Percentiles rank a stretch among this genome's conserved stretches.
Conservation (phyloP, 2,888 invertebrate species). For the Neocrepidodera transversa region DNA sequence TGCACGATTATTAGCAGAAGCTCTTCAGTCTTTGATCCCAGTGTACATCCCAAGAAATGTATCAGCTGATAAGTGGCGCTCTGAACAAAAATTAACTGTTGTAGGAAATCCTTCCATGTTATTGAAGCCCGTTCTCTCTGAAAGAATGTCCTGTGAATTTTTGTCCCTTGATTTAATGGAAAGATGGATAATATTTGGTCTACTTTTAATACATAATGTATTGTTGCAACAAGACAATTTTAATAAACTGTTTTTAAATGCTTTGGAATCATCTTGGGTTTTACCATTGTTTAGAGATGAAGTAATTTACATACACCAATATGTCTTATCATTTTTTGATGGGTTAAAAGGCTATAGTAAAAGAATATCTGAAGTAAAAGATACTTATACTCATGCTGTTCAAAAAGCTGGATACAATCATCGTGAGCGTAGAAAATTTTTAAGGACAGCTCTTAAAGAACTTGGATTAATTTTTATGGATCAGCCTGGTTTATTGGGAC, state of each 20-base stretch:
- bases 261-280: conserved; percentile 93
- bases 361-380: conserved; percentile 93
- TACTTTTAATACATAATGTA: conserved; percentile 88
- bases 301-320: conserved; percentile 93
- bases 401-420: conserved; percentile 92
- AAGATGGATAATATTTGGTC: conserved; percentile 96
- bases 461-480: conserved; percentile 94
- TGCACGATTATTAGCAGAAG: conserved; percentile 83
- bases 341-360: conserved; percentile 94
- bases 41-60: conserved; percentile 91
- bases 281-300: conserved; percentile 95
- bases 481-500: conserved; percentile 96
- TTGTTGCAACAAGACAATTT: conserved; percentile 77
- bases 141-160: conserved; percentile 97
- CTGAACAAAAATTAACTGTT: conserved; percentile 90
- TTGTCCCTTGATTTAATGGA: conserved; percentile 95
- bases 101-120: conserved; percentile 95
- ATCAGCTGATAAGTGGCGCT: conserved; percentile 92
- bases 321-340: conserved; percentile 92
- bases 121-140: conserved; percentile 92
- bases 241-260: conserved; percentile 89
- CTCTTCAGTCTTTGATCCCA: conserved; percentile 85
- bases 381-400: conserved; percentile 88
- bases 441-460: conserved; percentile 94
- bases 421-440: conserved; percentile 93